A percentile compares a stretch with the other conserved stretches of the same genome.
These are phyloP conservation scores for Quadroppia sp. DNA, from an alignment of 2,888 invertebrate species.

Conservation along the genomic window DNA sequence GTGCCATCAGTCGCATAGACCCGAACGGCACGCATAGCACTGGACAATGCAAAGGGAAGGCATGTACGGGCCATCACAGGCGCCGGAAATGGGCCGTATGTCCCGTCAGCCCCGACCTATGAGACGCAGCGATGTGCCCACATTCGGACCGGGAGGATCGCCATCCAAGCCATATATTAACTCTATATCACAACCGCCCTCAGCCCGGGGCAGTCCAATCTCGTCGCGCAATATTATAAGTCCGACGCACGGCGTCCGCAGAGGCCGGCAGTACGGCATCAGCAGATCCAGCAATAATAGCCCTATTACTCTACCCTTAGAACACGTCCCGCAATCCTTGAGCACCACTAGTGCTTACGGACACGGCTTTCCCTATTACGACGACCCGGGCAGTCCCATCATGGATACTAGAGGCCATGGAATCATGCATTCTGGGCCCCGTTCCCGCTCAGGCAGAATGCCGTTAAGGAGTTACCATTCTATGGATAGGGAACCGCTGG, in stretches of 20 bases:
- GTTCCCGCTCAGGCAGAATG: slow-evolving; percentile 34
- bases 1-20: not conserved
- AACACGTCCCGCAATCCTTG: slow-evolving; percentile 46
- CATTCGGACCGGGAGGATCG: slow-evolving; percentile 42
- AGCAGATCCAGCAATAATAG: slow-evolving; percentile 48
- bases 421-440: slow-evolving; percentile 31
- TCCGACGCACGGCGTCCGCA: slow-evolving; percentile 36
- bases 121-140: slow-evolving; percentile 38
- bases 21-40: slow-evolving; percentile 17
- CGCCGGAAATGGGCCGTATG: slow-evolving; percentile 31
- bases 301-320: slow-evolving; percentile 46
- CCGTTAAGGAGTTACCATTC: slow-evolving; percentile 57
- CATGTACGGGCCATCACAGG: not conserved
- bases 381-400: slow-evolving; percentile 46
- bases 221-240: slow-evolving; percentile 44
- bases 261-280: slow-evolving; percentile 46
- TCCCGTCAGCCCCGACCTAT: slow-evolving; percentile 28
- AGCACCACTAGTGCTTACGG: slow-evolving; percentile 46
- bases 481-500: slow-evolving; percentile 62
- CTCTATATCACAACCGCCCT: slow-evolving; percentile 47
- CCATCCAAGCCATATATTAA: slow-evolving; percentile 41
- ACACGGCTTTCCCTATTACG: slow-evolving; percentile 46
- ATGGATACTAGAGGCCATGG: slow-evolving; percentile 44
- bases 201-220: slow-evolving; percentile 46
- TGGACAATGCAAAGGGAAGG: slow-evolving; percentile 29